Evolutionary conservation across 2,797 vertebrate genomes (phyloP), one percentile per base, ranked within the genome.

Genomic region (Coendou prehensilis): DNA sequence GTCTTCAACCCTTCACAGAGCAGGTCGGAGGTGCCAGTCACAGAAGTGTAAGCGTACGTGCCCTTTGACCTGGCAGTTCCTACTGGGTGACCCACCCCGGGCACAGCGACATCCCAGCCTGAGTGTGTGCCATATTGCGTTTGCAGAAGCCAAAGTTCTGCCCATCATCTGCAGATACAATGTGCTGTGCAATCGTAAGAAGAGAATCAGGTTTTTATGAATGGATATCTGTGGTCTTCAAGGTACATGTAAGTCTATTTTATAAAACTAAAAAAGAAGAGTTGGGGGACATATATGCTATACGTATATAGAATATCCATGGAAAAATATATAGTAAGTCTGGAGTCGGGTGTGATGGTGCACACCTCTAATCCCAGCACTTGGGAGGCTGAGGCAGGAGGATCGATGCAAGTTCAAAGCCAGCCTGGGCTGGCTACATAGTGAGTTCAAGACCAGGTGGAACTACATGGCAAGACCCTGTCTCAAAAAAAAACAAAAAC

Each of bases 211-310:
- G 57, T 64, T 59, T 91, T 92, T 64, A 52, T 78, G 52, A 61
- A 11, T 54, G 28, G 28, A 14, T n/a, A 22, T 57, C 54, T 23
- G 23, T 9, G 22, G 18, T 69, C 41, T 50, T 92, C 18, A 23
- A 71, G 30, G 33, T 56, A 20, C 17, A 56, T 26, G 1, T 57
- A 41, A 52, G 50, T 59, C 87, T 85, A 1, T 63, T 22, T 18
- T 61, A n/a, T 94, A 67, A 86, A 87, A 89, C 9, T 71, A 28
- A 78, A 84, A 89, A 89, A 79, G 20, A 64, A 47, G 52, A 79
- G 4, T 3, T 54, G 63, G 52, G 71, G 37, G 20, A 11, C n/a
- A 18, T 17, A 2, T 33, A 18, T 67, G 33, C 64, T 82, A 50
- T 64, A 54, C 18, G 37, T 20, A 9, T 84, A 50, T 41, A 71